Base-by-base conservation (phyloP, 2,888 invertebrate genomes). In the Oscheius onirici region DNA sequence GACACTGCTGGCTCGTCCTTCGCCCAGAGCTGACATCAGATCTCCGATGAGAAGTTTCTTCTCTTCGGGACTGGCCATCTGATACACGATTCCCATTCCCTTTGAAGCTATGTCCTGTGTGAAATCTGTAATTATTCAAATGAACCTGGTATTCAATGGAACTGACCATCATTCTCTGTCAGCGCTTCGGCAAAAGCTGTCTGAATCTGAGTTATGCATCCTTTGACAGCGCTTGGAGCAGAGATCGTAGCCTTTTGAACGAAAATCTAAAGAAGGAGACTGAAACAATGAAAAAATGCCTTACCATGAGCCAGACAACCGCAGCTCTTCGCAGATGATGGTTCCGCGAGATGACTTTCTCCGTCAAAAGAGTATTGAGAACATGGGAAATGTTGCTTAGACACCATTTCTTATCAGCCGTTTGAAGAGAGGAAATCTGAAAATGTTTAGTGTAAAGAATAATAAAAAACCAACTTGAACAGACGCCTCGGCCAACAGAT, bases 71-170 rank as follows among this genome's bases (percentile, higher is more conserved):
- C 92, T 92, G 0, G 93, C 94, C 69, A 92, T 92, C 83, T 93
- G 92, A 87, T 95, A 95, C 8, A 95, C 93, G 1, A 95, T 90
- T 67, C 94, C 94, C 24, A 96, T 90, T 11, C 95, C 95, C 88
- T 76, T 80, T 0, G 76, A 75, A 0, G 95, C 94, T 1, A 94
- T 93, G 88, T 95, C 95, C 90, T 95, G 95, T 0, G 95, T 93
- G 82, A 95, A 92, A 86, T 95, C 95, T 95, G 87, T 65, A 88
- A 72, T n/a, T 17, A 17, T 54, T 22, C 3, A 10, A 20, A n/a
- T 5, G 15, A 5, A 3, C 6, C 3, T 5, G 22, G 5, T n/a
- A n/a, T n/a, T n/a, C n/a, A 58, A 34, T 13, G 10, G 58, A 13
- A 0, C 73, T 0, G 15, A 77, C 77, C 77, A 46, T 83, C 79